Percentiles rank a stretch among this genome's conserved stretches.
Evolutionary conservation across 2,113 vertebrate genomes (phyloP).

Genomic region (Scopus umbretta): DNA sequence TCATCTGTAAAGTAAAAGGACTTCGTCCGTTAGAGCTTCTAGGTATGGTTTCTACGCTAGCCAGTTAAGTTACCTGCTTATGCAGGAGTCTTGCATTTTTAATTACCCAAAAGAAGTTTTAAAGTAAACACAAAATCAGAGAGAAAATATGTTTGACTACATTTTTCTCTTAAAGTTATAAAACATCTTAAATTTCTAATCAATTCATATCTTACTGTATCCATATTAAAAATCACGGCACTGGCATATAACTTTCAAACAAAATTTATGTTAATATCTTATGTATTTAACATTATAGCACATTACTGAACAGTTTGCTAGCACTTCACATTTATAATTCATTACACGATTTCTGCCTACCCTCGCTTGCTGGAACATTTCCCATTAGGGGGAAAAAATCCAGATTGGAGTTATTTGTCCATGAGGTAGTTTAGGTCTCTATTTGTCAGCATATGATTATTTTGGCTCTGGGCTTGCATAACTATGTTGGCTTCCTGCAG

Average conservation of each 20-base stretch:
- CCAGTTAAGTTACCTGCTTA: not conserved
- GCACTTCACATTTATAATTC: conserved; percentile 41
- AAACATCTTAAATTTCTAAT: conserved; percentile 36
- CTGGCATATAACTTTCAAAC: not conserved
- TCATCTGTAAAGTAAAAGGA: not conserved
- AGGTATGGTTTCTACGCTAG: not conserved
- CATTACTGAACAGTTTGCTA: conserved; percentile 41
- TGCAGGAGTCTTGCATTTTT: not conserved
- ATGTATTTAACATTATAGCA: conserved; percentile 23
- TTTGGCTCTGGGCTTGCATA: conserved; percentile 46
- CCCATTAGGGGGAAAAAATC: conserved; percentile 38
- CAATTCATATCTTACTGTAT: conserved; percentile 5
- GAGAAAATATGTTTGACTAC: conserved; percentile 27
- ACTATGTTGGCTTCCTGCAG: conserved; percentile 26
- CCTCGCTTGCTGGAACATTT: conserved; percentile 33
- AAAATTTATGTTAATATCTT: conserved; percentile 26
- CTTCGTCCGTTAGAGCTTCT: not conserved
- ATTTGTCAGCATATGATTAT: conserved; percentile 61
- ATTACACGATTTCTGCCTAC: not conserved
- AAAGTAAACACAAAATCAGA: conserved; percentile 7
- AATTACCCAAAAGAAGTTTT: not conserved
- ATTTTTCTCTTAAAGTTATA: conserved; percentile 30
- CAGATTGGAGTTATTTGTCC: conserved; percentile 63
- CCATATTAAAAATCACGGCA: not conserved
- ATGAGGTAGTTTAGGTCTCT: conserved; percentile 46